Conservation (phyloP, 2,797 vertebrate genomes). For the Chiroxiphia lanceolata region DNA sequence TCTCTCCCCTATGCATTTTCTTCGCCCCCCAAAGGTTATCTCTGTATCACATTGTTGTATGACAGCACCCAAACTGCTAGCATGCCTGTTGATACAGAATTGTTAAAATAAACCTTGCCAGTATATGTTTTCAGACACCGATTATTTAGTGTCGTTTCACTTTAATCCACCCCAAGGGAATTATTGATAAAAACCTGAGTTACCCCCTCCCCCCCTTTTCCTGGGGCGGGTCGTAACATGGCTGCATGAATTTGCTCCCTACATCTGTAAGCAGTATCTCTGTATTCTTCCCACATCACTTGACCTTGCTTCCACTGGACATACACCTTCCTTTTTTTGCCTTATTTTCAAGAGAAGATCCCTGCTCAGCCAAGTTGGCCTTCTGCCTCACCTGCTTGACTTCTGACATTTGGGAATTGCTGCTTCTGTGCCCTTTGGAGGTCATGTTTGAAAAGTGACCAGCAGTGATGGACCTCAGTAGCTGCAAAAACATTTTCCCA, state of each 20-base stretch:
- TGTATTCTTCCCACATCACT: background rate
- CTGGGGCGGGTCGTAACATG: no score
- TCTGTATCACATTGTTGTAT: no score
- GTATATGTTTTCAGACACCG: no score
- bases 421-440: background rate
- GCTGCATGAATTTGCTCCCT: background rate
- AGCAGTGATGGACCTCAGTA: background rate
- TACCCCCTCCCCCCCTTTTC: no score
- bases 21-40: no score
- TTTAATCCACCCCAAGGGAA: no score
- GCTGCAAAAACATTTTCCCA: background rate
- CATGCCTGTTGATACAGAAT: no score
- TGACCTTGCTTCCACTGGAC: background rate
- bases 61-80: no score
- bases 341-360: background rate
- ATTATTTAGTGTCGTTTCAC: no score
- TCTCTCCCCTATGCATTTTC: no score
- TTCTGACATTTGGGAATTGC: background rate
- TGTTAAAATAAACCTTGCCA: no score
- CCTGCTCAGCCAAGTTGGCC: background rate
- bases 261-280: background rate
- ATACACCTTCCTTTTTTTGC: background rate
- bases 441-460: background rate
- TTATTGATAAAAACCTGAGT: no score
- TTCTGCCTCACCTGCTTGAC: background rate